These are phyloP conservation scores for Morphnarchus princeps DNA, from an alignment of 2,113 vertebrate genomes.

Conservation along the genomic window DNA sequence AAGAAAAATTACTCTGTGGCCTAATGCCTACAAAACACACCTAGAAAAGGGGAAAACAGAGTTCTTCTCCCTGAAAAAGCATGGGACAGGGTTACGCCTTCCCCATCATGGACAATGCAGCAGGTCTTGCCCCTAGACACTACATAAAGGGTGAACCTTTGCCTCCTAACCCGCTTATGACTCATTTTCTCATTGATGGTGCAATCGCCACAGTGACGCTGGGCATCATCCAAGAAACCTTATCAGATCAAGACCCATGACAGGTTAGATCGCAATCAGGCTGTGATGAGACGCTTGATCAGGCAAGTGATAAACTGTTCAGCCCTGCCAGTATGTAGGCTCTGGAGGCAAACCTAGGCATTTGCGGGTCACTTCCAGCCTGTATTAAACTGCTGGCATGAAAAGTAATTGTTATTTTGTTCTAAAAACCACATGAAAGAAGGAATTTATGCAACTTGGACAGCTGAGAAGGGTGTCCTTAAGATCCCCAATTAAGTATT, in stretches of 20 bases:
- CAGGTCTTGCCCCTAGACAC: background rate
- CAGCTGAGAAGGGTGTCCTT: background rate
- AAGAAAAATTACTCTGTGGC: background rate
- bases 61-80: background rate
- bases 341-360: background rate
- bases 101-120: accelerated
- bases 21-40: background rate
- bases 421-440: background rate
- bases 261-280: background rate
- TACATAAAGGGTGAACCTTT: background rate
- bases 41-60: background rate
- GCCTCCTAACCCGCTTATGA: background rate
- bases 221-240: background rate
- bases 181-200: background rate
- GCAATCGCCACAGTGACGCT: background rate
- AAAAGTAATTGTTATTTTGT: background rate
- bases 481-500: background rate
- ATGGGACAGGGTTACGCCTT: background rate
- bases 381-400: background rate
- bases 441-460: background rate
- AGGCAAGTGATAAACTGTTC: background rate
- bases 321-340: background rate
- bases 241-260: background rate
- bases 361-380: background rate
- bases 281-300: background rate